Conservation (phyloP, 1,140 invertebrate genomes). For the Sarcophaga bullata region DNA sequence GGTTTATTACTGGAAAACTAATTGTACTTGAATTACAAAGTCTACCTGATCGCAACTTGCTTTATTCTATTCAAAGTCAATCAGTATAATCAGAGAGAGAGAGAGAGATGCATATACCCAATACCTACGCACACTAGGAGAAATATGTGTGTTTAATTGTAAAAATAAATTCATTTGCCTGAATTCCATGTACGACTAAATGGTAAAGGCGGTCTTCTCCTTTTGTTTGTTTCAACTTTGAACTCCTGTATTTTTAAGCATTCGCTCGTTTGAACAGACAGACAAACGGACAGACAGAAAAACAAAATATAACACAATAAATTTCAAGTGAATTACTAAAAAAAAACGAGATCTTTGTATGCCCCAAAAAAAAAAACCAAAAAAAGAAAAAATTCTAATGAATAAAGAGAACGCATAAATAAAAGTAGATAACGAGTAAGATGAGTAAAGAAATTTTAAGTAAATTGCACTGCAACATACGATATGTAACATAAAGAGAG, state of each 20-base stretch:
- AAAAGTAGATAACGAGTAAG: not conserved
- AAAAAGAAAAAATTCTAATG: not conserved
- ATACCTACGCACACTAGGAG: no score
- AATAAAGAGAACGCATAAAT: not conserved
- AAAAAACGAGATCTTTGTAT: constrained; percentile 1
- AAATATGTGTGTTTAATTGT: no score
- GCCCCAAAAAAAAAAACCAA: not conserved
- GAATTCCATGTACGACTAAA: no score
- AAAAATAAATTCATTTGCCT: no score
- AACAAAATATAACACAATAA: constrained; percentile 26
- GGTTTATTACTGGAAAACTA: no score
- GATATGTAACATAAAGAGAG: not conserved
- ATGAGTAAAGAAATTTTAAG: not conserved
- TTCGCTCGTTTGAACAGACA: not conserved
- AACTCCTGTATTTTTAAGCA: not conserved
- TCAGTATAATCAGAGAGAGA: no score
- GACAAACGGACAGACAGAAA: not conserved
- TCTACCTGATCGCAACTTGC: no score
- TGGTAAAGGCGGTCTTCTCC: no score
- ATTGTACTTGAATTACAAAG: no score
- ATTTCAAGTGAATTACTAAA: not conserved
- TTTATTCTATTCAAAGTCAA: no score
- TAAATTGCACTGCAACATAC: constrained; percentile 29
- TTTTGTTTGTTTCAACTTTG: constrained; percentile 15
- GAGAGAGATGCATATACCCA: no score